Conservation (phyloP, 1,140 invertebrate species). For the Apocrypta bakeri region DNA sequence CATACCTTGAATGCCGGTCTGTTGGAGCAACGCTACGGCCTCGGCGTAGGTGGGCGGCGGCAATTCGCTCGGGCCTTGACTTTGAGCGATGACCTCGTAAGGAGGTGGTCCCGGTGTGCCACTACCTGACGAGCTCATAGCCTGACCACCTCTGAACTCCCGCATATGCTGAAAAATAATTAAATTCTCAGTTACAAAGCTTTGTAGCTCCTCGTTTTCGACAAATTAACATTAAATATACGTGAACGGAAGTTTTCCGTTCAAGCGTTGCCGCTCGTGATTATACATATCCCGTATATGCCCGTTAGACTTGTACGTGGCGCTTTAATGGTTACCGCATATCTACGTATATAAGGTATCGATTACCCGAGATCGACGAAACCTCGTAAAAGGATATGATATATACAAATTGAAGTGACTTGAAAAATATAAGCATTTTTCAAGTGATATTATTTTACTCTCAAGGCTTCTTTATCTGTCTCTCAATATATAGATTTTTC, state of each 20-base stretch:
- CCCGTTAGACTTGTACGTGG: too few species aligned
- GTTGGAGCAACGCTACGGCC: slow-evolving; percentile 62
- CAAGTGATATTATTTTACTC: too few species aligned
- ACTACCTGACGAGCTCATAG: slow-evolving; percentile 55
- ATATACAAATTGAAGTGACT: too few species aligned
- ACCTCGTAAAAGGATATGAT: too few species aligned
- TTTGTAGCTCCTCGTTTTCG: too few species aligned
- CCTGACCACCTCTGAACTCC: slow-evolving; percentile 60
- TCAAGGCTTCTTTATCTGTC: background rate
- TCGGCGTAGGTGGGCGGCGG: slow-evolving; percentile 64
- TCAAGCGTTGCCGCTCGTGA: too few species aligned
- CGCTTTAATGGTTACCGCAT: too few species aligned
- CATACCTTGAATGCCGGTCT: slow-evolving; percentile 58
- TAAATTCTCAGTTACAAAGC: background rate
- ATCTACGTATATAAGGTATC: too few species aligned
- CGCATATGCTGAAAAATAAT: slow-evolving; percentile 57
- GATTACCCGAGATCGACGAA: too few species aligned
- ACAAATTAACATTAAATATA: background rate
- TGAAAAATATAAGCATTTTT: too few species aligned
- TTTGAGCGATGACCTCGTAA: slow-evolving; percentile 62
- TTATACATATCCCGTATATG: too few species aligned
- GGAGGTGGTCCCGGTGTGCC: slow-evolving; percentile 60
- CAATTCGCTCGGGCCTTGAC: slow-evolving; percentile 61
- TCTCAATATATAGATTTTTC: background rate
- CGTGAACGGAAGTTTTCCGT: background rate